Evolutionary conservation across 2,797 vertebrate genomes (phyloP).

Genomic region (Cetoscarus ocellatus): DNA sequence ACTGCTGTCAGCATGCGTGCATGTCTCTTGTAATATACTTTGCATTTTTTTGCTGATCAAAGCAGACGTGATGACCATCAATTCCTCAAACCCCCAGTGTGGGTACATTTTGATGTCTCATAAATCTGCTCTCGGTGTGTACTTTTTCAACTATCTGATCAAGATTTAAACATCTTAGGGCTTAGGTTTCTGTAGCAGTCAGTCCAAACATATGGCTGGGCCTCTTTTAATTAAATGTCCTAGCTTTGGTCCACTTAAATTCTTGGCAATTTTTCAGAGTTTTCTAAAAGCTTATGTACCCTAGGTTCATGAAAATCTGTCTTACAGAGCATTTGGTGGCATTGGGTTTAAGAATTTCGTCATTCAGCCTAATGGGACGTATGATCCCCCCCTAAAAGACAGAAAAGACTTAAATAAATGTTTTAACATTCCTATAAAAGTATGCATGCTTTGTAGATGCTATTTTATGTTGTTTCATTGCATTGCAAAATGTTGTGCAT

Average conservation of each 20-base stretch:
- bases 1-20: neutral
- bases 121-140: conserved; percentile 15
- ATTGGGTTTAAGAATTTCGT: conserved; percentile 16
- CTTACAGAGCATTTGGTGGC: conserved; percentile 26
- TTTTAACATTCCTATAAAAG: conserved; percentile 1
- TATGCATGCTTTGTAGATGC: neutral
- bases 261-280: neutral
- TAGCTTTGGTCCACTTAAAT: conserved; percentile 56
- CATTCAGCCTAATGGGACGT: neutral
- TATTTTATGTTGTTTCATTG: neutral
- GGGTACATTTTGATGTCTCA: neutral
- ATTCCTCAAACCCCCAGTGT: neutral
- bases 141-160: conserved; percentile 28
- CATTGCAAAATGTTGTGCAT: neutral
- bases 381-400: neutral
- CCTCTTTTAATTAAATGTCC: conserved; percentile 62
- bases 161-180: conserved; percentile 23
- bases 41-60: neutral
- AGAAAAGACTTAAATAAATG: neutral
- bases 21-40: conserved; percentile 4
- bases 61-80: neutral
- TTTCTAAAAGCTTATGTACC: conserved; percentile 45
- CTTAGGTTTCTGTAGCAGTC: conserved; percentile 44
- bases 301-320: conserved; percentile 32
- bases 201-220: conserved; percentile 62